Evolutionary conservation across 2,797 vertebrate genomes (phyloP).

Genomic region (Sebastes umbrosus): DNA sequence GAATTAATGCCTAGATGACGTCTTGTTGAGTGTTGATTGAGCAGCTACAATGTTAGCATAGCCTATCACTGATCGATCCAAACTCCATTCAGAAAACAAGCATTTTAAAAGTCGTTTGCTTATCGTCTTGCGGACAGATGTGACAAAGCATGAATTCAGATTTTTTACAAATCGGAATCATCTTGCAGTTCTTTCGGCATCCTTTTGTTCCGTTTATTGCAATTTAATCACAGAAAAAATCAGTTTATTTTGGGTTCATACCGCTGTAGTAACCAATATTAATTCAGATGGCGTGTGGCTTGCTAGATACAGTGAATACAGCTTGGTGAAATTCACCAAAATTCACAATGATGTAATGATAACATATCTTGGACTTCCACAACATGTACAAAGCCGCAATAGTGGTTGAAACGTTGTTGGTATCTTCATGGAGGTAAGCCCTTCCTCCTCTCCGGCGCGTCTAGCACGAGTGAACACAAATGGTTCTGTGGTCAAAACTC

Average conservation of each 20-base stretch:
- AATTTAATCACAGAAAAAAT: background rate
- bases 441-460: background rate
- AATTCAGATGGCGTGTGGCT: rapidly evolving
- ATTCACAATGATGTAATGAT: background rate
- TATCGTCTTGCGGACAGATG: background rate
- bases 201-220: background rate
- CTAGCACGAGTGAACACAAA: background rate
- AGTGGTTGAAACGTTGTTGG: background rate
- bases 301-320: background rate
- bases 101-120: background rate
- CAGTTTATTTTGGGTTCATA: background rate
- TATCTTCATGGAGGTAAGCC: background rate
- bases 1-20: background rate
- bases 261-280: rapidly evolving
- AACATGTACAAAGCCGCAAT: background rate
- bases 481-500: too few species aligned
- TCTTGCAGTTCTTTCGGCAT: background rate
- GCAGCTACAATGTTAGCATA: background rate
- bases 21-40: background rate
- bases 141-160: background rate
- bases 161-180: background rate
- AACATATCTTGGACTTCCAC: background rate
- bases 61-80: rapidly evolving
- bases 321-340: background rate
- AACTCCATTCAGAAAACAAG: background rate